These are phyloP conservation scores for Dendrocincla tyrannina DNA, from an alignment of 2,797 vertebrate species.

Conservation along the genomic window DNA sequence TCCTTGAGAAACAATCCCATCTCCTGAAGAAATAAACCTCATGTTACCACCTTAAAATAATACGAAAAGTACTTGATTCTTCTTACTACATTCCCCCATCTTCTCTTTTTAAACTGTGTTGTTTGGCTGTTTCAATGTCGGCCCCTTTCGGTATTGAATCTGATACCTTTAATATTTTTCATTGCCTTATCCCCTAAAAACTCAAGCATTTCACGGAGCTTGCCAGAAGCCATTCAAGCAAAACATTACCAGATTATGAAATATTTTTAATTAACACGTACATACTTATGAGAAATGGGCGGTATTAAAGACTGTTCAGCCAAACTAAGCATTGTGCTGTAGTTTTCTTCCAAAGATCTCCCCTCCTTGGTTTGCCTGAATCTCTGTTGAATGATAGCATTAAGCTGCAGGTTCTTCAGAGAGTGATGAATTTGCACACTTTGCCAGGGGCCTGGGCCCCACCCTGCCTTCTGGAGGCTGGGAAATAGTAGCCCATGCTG, in stretches of 20 bases:
- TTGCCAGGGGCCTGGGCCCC: neutral
- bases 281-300: neutral
- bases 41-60: slow-evolving; percentile 64
- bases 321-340: neutral
- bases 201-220: neutral
- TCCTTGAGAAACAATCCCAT: slow-evolving; percentile 59
- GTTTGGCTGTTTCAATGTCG: neutral
- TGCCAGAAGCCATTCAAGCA: slow-evolving; percentile 7
- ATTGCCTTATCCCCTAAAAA: neutral
- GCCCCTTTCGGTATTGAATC: neutral
- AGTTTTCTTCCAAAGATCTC: neutral
- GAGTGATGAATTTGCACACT: neutral
- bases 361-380: neutral
- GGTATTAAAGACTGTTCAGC: neutral
- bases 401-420: neutral
- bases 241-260: slow-evolving; percentile 7
- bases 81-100: neutral
- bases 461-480: neutral
- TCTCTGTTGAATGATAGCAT: neutral
- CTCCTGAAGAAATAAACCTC: slow-evolving; percentile 55
- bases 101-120: neutral
- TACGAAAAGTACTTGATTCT: slow-evolving; percentile 34
- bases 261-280: slow-evolving; percentile 15
- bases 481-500: neutral
- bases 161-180: neutral